Percentiles rank a stretch among this genome's conserved stretches.
These are phyloP conservation scores for Camponotus vicinus DNA, from an alignment of 1,140 invertebrate genomes.

Conservation along the genomic window DNA sequence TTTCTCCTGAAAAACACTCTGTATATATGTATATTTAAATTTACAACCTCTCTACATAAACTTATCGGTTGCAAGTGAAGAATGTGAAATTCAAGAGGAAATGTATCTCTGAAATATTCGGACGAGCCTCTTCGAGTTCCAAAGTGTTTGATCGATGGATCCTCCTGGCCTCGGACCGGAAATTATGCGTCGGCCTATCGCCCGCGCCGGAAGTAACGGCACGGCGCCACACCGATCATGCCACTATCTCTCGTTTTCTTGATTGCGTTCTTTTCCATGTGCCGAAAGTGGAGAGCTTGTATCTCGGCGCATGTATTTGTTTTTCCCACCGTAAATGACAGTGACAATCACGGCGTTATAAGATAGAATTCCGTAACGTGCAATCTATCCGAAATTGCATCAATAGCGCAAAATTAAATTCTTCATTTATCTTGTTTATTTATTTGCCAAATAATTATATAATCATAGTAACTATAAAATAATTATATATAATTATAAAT, in stretches of 20 bases:
- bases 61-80: conserved; percentile 16
- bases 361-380: neutral
- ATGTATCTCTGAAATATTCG: conserved; percentile 73
- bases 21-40: too few relatives aligned
- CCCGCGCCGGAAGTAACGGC: conserved; percentile 82
- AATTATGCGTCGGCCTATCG: conserved; percentile 86
- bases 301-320: conserved; percentile 49
- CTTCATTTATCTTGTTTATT: neutral
- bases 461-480: neutral
- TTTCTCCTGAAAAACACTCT: too few relatives aligned
- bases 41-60: neutral
- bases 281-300: conserved; percentile 35
- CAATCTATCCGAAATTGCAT: neutral
- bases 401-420: neutral
- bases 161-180: conserved; percentile 80
- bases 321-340: conserved; percentile 43
- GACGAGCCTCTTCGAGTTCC: conserved; percentile 73
- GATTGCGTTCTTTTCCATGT: conserved; percentile 76
- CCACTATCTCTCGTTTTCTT: conserved; percentile 83
- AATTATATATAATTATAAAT: too few relatives aligned
- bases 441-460: neutral
- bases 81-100: conserved; percentile 64
- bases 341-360: conserved; percentile 43
- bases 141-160: conserved; percentile 86
- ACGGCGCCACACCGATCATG: conserved; percentile 80